Conservation (phyloP, 2,113 vertebrate species). For the Macheiramphus alcinus region DNA sequence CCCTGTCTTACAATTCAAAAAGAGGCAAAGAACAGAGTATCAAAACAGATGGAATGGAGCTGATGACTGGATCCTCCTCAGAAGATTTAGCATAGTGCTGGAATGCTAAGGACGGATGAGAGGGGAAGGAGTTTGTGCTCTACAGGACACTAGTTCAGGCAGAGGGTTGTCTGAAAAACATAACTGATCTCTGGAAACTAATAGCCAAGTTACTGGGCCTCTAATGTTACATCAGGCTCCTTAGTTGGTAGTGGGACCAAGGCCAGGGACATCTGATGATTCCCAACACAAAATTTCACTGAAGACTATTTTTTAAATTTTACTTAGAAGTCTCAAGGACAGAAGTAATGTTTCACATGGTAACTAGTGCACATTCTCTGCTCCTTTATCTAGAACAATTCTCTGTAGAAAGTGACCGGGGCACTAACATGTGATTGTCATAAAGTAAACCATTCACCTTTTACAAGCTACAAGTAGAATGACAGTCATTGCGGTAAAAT, state of each 20-base stretch:
- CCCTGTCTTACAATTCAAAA: not conserved
- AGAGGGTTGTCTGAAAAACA: rapidly evolving
- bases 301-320: not conserved
- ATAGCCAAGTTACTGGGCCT: not conserved
- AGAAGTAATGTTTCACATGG: not conserved
- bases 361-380: not conserved
- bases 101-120: not conserved
- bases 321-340: not conserved
- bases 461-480: not conserved
- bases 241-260: not conserved
- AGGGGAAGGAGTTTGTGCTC: not conserved
- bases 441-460: not conserved
- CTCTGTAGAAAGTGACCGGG: not conserved
- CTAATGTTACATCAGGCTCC: not conserved
- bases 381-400: not conserved
- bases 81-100: not conserved
- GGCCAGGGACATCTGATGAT: not conserved
- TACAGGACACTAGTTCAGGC: not conserved
- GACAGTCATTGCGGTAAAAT: not conserved
- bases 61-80: not conserved
- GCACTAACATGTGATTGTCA: not conserved
- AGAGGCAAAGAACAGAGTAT: not conserved
- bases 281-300: not conserved
- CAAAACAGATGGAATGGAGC: not conserved
- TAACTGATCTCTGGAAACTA: not conserved